Evolutionary conservation across 1,140 invertebrate species (phyloP).

Genomic region (Lasioglossum albipes): DNA sequence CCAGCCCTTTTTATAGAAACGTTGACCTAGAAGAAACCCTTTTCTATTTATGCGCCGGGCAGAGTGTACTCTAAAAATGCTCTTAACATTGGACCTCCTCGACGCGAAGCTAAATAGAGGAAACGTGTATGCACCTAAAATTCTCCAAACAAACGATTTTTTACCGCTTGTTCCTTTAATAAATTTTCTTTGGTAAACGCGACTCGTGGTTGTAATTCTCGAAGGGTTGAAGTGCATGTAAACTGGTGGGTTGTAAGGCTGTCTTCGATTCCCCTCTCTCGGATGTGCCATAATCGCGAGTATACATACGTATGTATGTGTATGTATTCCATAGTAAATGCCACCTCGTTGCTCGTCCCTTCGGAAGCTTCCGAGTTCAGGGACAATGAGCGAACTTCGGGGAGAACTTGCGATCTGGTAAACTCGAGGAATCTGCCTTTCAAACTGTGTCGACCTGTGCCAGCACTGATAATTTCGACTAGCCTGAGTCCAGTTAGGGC

Average conservation of each 20-base stretch:
- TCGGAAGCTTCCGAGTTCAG: background rate
- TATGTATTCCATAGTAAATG: too few relatives aligned
- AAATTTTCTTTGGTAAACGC: too few relatives aligned
- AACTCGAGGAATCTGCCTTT: background rate
- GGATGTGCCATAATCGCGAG: background rate
- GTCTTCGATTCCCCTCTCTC: background rate
- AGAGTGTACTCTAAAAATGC: constrained; percentile 1
- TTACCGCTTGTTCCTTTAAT: too few relatives aligned
- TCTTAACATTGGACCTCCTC: background rate
- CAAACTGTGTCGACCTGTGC: background rate
- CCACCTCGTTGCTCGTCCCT: background rate
- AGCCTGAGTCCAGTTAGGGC: background rate
- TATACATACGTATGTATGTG: too few relatives aligned
- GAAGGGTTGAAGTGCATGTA: too few relatives aligned
- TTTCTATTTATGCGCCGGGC: constrained; percentile 5
- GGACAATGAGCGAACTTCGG: constrained; percentile 12
- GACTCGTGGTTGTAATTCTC: too few relatives aligned
- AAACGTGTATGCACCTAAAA: too few relatives aligned
- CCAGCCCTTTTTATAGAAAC: background rate
- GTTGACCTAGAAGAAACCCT: background rate
- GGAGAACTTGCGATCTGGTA: background rate
- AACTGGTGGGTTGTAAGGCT: background rate
- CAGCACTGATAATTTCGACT: constrained; percentile 5
- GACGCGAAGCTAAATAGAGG: background rate
- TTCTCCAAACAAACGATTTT: too few relatives aligned